A percentile compares a stretch with the other conserved stretches of the same genome.
These are phyloP conservation scores for Hipparchia sbordonii DNA, from an alignment of 2,888 invertebrate genomes.

Conservation along the genomic window DNA sequence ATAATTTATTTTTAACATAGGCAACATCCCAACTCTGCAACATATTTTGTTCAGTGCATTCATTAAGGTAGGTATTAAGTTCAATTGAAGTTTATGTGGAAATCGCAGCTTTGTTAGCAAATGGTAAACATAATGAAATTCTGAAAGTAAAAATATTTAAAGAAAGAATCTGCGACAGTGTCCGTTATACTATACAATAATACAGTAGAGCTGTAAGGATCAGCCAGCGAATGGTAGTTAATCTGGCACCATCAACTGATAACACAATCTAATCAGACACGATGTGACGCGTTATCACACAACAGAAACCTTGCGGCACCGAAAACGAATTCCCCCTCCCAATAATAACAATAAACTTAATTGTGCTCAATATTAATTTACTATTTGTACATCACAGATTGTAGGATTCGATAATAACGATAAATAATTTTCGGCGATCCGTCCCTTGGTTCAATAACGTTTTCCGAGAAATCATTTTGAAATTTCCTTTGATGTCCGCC, in stretches of 20 bases:
- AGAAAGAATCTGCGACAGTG: background rate
- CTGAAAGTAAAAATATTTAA: too few relatives aligned
- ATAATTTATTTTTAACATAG: too few relatives aligned
- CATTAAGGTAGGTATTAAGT: too few relatives aligned
- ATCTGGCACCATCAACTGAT: conserved; percentile 72
- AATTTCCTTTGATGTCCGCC: conserved; percentile 40
- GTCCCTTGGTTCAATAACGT: conserved; percentile 22
- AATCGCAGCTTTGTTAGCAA: too few relatives aligned
- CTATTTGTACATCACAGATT: conserved; percentile 45
- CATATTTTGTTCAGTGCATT: too few relatives aligned
- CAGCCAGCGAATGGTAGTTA: conserved; percentile 75
- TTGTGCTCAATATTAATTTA: conserved; percentile 57
- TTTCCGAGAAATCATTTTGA: conserved; percentile 34
- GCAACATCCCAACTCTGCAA: too few relatives aligned
- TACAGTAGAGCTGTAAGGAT: conserved; percentile 23
- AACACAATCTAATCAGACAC: conserved; percentile 66
- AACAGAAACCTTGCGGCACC: conserved; percentile 60
- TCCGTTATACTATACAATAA: conserved; percentile 18
- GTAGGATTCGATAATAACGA: conserved; percentile 37
- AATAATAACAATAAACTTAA: conserved; percentile 61
- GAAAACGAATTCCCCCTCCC: conserved; percentile 58
- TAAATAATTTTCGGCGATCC: conserved; percentile 25
- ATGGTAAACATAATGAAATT: too few relatives aligned
- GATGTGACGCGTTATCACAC: conserved; percentile 57
- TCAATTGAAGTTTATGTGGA: too few relatives aligned